A percentile compares a stretch with the other conserved stretches of the same genome.
Evolutionary conservation across 2,797 vertebrate species (phyloP).

Genomic region (Serranus cabrilla): DNA sequence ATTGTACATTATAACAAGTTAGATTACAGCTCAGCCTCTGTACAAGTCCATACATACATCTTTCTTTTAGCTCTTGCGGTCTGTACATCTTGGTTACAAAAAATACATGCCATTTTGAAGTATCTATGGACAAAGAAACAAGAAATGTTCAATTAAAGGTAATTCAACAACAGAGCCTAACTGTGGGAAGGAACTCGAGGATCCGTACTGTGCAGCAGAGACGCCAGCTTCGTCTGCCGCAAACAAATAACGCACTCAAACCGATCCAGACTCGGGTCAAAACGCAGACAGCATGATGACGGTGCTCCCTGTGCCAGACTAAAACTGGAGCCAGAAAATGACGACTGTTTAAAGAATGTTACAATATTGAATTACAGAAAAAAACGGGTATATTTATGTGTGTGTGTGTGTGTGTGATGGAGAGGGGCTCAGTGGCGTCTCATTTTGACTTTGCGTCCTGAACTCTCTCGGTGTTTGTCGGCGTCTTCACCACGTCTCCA

Average conservation of each 20-base stretch:
- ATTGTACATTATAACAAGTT: slow-evolving; percentile 81
- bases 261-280: slow-evolving; percentile 57
- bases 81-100: slow-evolving; percentile 84
- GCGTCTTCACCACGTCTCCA: slow-evolving; percentile 91
- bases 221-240: slow-evolving; percentile 50
- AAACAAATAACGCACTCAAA: slow-evolving; percentile 64
- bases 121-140: slow-evolving; percentile 69
- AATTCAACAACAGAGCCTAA: slow-evolving; percentile 47
- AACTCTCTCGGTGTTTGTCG: slow-evolving; percentile 87
- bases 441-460: slow-evolving; percentile 95
- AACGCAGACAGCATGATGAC: slow-evolving; percentile 46
- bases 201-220: slow-evolving; percentile 54
- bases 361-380: slow-evolving; percentile 60
- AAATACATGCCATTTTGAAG: slow-evolving; percentile 78
- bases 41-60: slow-evolving; percentile 77
- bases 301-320: slow-evolving; percentile 50
- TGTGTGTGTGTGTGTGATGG: slow-evolving; percentile 9
- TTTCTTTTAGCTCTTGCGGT: slow-evolving; percentile 62
- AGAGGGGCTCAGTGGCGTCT: slow-evolving; percentile 90
- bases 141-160: slow-evolving; percentile 59
- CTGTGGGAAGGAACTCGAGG: slow-evolving; percentile 47
- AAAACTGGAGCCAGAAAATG: slow-evolving; percentile 47
- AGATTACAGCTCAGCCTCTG: slow-evolving; percentile 76
- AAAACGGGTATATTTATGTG: slow-evolving; percentile 47
- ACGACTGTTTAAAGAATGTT: slow-evolving; percentile 49